Base-by-base conservation (phyloP, 2,888 invertebrate species). In the Xanthostigma xanthostigma region DNA sequence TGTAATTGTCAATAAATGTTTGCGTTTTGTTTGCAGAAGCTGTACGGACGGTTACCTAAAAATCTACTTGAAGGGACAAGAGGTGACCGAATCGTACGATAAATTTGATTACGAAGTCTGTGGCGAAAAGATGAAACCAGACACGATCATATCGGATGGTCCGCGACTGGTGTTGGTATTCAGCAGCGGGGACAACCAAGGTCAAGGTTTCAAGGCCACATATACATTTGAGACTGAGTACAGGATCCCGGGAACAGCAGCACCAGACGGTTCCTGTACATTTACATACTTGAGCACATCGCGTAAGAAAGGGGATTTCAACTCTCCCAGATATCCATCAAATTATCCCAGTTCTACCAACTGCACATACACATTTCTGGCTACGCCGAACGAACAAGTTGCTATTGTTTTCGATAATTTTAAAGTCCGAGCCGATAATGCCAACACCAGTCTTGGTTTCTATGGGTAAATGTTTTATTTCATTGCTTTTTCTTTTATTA, bases 311-410 rank as follows among this genome's bases (percentile, higher is more conserved):
- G 93, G 93, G 45, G 90, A 91, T 63, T 88, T 95, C 67, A 96
- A 96, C 71, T 94, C 94, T 47, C 95, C 95, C 17, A 81, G 94
- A 52, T 93, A 92, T 76, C 95, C 95, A 62, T 89, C 92, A 63
- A 90, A 92, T 72, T 97, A 97, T 75, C 95, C 95, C 54, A 89
- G 92, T 62, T 85, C 84, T 67, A 92, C 88, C 56, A 90, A 90
- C 72, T 96, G 96, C 74, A 88, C 91, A 52, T 97, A 90, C 73
- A 76, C 84, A 61, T 91, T 96, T 69, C 72, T 84, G 60, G 88
- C 88, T 48, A 83, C 83, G 56, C 81, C 84, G 54, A 86, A 86
- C 65, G 91, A 92, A 64, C 91, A 92, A 70, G 91, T 91, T 60
- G 85, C 87, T 51, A 76, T 92, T 55, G 84, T 91, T 52, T 92